Evolutionary conservation across 2,888 invertebrate genomes (phyloP).

Genomic region (Eumerus sabulonum): DNA sequence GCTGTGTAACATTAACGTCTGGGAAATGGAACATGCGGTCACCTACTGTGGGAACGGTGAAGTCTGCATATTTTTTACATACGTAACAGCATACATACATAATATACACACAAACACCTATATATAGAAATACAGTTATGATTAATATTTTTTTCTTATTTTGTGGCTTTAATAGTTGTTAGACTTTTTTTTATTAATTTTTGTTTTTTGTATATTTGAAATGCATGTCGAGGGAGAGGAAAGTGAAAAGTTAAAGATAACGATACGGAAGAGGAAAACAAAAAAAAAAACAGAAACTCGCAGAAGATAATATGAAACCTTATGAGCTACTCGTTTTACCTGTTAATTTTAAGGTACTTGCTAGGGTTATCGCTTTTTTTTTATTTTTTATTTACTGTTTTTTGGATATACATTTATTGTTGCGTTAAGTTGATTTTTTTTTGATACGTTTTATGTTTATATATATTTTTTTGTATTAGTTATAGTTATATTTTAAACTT

Average conservation of each 20-base stretch:
- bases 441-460: not conserved
- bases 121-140: slow-evolving; percentile 5
- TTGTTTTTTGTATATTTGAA: slow-evolving; percentile 8
- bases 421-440: slow-evolving; percentile 26
- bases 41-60: too few relatives aligned
- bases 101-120: slow-evolving; percentile 6
- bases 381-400: slow-evolving; percentile 42
- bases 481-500: not conserved
- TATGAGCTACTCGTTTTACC: slow-evolving; percentile 78
- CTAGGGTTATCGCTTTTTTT: slow-evolving; percentile 68
- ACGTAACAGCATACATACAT: slow-evolving; percentile 13
- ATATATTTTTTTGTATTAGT: not conserved
- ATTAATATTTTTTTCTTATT: slow-evolving; percentile 43
- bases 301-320: slow-evolving; percentile 49
- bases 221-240: slow-evolving; percentile 17
- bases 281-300: slow-evolving; percentile 34
- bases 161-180: slow-evolving; percentile 65
- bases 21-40: too few relatives aligned
- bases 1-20: slow-evolving; percentile 55
- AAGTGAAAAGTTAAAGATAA: slow-evolving; percentile 16
- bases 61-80: slow-evolving; percentile 4
- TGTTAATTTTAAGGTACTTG: slow-evolving; percentile 72
- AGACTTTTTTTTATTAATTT: slow-evolving; percentile 34
- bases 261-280: slow-evolving; percentile 1
- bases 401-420: slow-evolving; percentile 17